These are phyloP conservation scores for Aphelenchoides fujianensis DNA, from an alignment of 1,140 invertebrate species.

Conservation along the genomic window DNA sequence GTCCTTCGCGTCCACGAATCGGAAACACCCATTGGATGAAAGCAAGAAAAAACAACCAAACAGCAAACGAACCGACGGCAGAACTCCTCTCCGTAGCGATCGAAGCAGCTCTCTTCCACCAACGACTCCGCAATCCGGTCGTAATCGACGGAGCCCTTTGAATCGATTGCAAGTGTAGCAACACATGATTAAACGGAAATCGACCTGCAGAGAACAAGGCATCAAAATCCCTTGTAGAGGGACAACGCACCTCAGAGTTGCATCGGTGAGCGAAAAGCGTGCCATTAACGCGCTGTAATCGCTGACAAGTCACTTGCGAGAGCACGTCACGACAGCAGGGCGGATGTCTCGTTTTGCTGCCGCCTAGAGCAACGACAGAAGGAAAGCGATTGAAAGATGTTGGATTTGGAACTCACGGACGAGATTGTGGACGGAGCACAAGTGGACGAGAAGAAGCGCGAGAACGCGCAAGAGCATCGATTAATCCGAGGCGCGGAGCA, in stretches of 20 bases:
- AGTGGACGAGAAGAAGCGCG: too few relatives aligned
- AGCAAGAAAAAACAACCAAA: conserved; percentile 14
- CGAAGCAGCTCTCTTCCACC: conserved; percentile 27
- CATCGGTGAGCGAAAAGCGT: conserved; percentile 19
- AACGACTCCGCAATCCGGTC: conserved; percentile 35
- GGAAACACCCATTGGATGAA: too few relatives aligned
- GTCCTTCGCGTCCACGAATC: conserved; percentile 17
- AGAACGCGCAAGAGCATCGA: too few relatives aligned
- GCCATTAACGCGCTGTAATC: conserved; percentile 16
- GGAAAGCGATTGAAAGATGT: too few relatives aligned
- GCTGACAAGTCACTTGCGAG: conserved; percentile 19
- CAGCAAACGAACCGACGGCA: conserved; percentile 31
- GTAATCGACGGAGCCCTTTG: conserved; percentile 32
- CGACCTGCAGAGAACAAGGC: too few relatives aligned
- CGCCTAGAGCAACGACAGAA: too few relatives aligned
- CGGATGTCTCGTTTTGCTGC: conserved; percentile 16
- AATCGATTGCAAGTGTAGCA: conserved; percentile 37
- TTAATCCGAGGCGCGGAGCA: too few relatives aligned
- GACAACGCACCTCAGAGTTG: conserved; percentile 22
- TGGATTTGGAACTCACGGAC: too few relatives aligned
- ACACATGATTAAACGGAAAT: conserved; percentile 35
- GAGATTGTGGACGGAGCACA: too few relatives aligned
- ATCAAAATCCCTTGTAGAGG: neutral
- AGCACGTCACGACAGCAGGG: conserved; percentile 27
- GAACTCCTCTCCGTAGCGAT: conserved; percentile 34